These are phyloP conservation scores for Crenichthys baileyi DNA, from an alignment of 2,797 vertebrate genomes.

Conservation along the genomic window DNA sequence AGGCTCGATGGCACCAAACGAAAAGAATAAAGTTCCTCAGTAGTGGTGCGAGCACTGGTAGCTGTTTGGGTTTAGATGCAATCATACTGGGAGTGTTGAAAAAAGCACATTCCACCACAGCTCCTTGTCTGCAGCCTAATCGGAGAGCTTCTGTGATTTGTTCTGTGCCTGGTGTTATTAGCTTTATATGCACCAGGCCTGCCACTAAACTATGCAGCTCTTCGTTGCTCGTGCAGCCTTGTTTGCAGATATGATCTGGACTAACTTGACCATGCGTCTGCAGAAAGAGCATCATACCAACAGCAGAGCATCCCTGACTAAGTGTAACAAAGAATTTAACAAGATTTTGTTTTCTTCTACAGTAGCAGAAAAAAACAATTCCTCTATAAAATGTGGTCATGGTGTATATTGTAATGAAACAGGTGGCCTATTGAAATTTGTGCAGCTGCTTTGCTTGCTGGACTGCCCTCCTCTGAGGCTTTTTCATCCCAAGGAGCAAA, in stretches of 20 bases:
- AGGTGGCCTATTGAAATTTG: constrained; percentile 46
- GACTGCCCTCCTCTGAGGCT: constrained; percentile 1
- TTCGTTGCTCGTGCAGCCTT: constrained; percentile 50
- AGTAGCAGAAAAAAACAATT: constrained; percentile 28
- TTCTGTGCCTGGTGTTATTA: constrained; percentile 70
- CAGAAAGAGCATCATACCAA: constrained; percentile 19
- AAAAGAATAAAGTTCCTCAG: constrained; percentile 2
- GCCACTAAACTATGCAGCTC: constrained; percentile 80
- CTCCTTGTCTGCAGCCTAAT: constrained; percentile 68
- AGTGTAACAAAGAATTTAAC: constrained; percentile 23
- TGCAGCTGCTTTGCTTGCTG: constrained; percentile 23
- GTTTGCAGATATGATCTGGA: constrained; percentile 69
- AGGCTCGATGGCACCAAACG: constrained; percentile 5
- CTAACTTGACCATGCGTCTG: constrained; percentile 60
- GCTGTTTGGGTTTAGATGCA: constrained; percentile 74
- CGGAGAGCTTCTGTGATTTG: constrained; percentile 64
- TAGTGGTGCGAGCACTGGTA: constrained; percentile 29
- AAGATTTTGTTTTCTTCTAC: constrained; percentile 24
- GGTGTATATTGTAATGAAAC: constrained; percentile 44
- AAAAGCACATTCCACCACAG: constrained; percentile 78
- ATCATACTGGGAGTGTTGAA: constrained; percentile 77
- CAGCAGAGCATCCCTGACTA: constrained; percentile 34
- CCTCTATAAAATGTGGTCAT: constrained; percentile 24
- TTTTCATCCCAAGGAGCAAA: constrained; percentile 14
- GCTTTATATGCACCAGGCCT: constrained; percentile 76